Evolutionary conservation across 2,888 invertebrate species (phyloP).

Genomic region (Drosophila histrio): DNA sequence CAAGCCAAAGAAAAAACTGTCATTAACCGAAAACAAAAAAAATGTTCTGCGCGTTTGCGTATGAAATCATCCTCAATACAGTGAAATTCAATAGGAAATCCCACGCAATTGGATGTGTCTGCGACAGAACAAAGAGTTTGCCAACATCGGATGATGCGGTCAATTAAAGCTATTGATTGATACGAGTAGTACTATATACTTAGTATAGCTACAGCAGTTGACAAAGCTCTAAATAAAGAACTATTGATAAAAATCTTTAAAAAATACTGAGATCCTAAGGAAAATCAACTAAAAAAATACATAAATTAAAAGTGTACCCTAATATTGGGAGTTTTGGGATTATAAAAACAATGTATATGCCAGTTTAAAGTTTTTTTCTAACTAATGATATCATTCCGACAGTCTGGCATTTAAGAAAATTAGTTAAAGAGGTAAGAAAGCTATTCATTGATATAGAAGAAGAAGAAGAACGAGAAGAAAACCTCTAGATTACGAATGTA

Average conservation of each 20-base stretch:
- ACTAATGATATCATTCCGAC: background rate
- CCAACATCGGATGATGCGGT: slow-evolving; percentile 1
- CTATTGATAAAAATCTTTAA: background rate
- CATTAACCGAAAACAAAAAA: slow-evolving; percentile 17
- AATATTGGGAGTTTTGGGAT: background rate
- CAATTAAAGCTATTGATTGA: slow-evolving; percentile 1
- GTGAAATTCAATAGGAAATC: slow-evolving; percentile 9
- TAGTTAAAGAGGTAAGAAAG: too few relatives aligned
- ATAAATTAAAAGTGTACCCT: too few relatives aligned
- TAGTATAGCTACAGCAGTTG: background rate
- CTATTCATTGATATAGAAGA: too few relatives aligned
- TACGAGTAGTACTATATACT: background rate
- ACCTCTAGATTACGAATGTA: too few relatives aligned
- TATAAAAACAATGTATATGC: too few relatives aligned
- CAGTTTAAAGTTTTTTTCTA: too few relatives aligned
- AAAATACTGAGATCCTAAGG: background rate
- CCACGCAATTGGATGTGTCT: slow-evolving; percentile 3
- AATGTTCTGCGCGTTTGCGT: background rate
- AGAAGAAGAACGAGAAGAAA: too few relatives aligned
- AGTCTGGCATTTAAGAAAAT: too few relatives aligned
- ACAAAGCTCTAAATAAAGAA: background rate
- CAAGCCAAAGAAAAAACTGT: slow-evolving; percentile 8
- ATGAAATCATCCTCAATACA: slow-evolving; percentile 20
- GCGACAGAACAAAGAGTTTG: slow-evolving; percentile 2
- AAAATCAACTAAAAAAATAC: too few relatives aligned